Conservation (phyloP, 2,888 invertebrate genomes). For the Cantharis rustica region DNA sequence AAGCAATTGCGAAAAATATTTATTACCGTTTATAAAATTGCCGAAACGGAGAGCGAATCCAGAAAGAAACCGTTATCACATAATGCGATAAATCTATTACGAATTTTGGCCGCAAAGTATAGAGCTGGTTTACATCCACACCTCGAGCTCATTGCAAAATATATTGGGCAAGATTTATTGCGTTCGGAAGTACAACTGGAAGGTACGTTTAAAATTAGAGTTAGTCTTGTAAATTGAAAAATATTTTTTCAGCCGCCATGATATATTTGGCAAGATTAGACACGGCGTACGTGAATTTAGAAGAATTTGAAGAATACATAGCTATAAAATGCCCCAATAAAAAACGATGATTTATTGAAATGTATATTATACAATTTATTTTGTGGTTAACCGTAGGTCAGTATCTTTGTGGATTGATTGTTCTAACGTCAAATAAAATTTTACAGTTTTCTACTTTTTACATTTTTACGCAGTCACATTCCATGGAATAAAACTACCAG, state of each 20-base stretch:
- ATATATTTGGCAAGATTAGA: slow-evolving; percentile 43
- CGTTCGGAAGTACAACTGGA: slow-evolving; percentile 42
- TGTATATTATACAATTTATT: neutral
- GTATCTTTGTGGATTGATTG: neutral
- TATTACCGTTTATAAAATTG: slow-evolving; percentile 41
- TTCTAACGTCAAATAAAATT: neutral
- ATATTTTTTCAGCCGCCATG: slow-evolving; percentile 40
- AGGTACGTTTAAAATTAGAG: slow-evolving; percentile 33
- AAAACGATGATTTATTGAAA: neutral
- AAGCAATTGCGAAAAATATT: slow-evolving; percentile 43
- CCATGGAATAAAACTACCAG: slow-evolving; percentile 67
- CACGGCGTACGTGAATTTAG: slow-evolving; percentile 40
- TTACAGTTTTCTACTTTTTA: neutral
- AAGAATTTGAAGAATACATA: slow-evolving; percentile 43
- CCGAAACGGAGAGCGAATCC: slow-evolving; percentile 39
- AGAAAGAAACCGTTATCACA: slow-evolving; percentile 29
- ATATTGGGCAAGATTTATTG: slow-evolving; percentile 44
- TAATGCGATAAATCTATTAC: slow-evolving; percentile 36
- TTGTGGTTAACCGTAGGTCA: neutral
- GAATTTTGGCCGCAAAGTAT: slow-evolving; percentile 43
- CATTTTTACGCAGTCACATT: slow-evolving; percentile 61
- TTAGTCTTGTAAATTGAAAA: neutral
- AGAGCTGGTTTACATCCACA: slow-evolving; percentile 43
- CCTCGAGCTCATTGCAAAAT: slow-evolving; percentile 44
- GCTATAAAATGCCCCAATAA: slow-evolving; percentile 32